phyloP scores from a whole-genome alignment of 2,113 vertebrate genomes.

The Himantopus leucocephalus region DNA sequence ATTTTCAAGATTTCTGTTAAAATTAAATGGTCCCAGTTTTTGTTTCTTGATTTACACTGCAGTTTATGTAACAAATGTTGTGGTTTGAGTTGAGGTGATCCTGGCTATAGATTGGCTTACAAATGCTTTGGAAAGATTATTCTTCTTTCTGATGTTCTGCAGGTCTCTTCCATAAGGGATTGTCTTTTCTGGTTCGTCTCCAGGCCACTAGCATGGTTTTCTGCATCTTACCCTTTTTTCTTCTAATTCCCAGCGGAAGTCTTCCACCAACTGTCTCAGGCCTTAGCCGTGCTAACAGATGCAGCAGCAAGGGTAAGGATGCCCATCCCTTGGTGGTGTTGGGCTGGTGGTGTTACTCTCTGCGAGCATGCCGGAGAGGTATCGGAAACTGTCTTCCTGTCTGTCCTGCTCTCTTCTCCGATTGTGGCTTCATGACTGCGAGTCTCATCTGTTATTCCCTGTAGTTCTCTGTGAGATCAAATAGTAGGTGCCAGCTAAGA shows the following conservation, averaged over 20 bases:
- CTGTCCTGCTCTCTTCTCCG: background rate
- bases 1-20: background rate
- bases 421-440: rapidly evolving
- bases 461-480: background rate
- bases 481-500: background rate
- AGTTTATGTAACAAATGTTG: background rate
- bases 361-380: background rate
- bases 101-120: background rate
- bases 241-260: conserved; percentile 79
- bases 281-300: conserved; percentile 91
- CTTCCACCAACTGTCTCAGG: conserved; percentile 96
- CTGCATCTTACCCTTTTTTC: conserved; percentile 9
- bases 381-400: rapidly evolving
- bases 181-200: background rate
- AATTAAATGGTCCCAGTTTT: rapidly evolving
- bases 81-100: background rate
- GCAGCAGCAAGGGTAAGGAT: conserved; percentile 88
- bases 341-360: background rate
- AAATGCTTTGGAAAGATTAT: background rate
- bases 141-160: background rate
- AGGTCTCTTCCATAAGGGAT: background rate
- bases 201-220: background rate
- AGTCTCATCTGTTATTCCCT: background rate
- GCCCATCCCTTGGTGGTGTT: background rate
- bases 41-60: background rate